Base-by-base conservation (phyloP, 2,797 vertebrate genomes). In the Anas acuta region DNA sequence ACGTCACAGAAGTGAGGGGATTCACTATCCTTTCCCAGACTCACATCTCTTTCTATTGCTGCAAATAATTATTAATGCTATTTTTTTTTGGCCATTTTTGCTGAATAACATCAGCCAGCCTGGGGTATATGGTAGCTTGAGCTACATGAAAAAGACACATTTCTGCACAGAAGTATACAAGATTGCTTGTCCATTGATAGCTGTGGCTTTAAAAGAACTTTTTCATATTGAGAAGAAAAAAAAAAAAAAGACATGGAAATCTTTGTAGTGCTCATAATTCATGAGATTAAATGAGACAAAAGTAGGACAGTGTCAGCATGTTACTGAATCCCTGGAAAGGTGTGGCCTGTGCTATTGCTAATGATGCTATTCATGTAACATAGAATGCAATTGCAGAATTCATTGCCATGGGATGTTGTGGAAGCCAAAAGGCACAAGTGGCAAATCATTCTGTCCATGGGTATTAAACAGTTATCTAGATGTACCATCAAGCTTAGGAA, bases 291-390 rank as follows among this genome's bases (percentile, higher is more conserved):
- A 61, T 0, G 15, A 91, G 58, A 92, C 73, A 84, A 90, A 94
- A 88, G 56, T 64, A 87, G 84, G 26, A 41, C 13, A 54, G 69
- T 93, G 78, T 89, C 89, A 95, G 89, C 89, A 56, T 65, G 57
- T 80, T 94, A 33, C 61, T 57, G 80, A 87, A 90, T 89, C 60
- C 35, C 92, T 74, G 61, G 82, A 64, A 95, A 93, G 93, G 92
- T 91, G 93, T 1, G 81, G 69, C 49, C 84, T 74, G 61, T 25
- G 56, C 56, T 66, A n/a, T 49, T 4, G 3, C 30, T 87, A 89
- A 51, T 35, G 76, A 51, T 35, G 76, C 32, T 76, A 33, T 73
- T 94, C 73, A 62, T 1, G 9, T 56, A 83, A 77, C 2, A 5
- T 61, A 74, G 90, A 85, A 80, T 74, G 67, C 87, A 72, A 47